phyloP scores from a whole-genome alignment of 2,113 vertebrate genomes.

The Semicossyphus pulcher region DNA sequence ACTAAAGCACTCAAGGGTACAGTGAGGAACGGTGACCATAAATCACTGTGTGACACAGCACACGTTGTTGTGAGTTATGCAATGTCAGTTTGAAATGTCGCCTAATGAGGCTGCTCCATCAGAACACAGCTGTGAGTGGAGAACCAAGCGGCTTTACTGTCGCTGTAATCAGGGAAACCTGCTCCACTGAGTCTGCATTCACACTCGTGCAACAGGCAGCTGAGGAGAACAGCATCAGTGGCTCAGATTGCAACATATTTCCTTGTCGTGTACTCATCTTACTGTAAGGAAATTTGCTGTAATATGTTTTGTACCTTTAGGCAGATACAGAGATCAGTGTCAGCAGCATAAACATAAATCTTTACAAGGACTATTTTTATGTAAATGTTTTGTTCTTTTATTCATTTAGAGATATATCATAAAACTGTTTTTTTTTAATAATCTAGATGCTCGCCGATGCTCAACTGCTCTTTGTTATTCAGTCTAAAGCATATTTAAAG shows the following conservation, averaged over 20 bases:
- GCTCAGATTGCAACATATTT: conserved; percentile 8
- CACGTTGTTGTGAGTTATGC: conserved; percentile 56
- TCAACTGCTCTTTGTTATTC: no score
- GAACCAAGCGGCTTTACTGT: conserved; percentile 39
- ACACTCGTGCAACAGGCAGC: conserved; percentile 27
- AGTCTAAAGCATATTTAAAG: no score
- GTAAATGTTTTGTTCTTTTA: no score
- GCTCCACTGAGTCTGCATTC: conserved; percentile 33
- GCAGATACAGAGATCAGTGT: no score
- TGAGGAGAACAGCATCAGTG: not conserved
- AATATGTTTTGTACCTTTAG: not conserved
- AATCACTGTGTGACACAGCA: conserved; percentile 67
- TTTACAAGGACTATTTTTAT: no score
- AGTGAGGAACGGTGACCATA: conserved; percentile 68
- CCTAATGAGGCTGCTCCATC: conserved; percentile 68
- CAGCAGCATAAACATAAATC: no score
- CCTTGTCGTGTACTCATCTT: no score
- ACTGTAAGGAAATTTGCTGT: no score
- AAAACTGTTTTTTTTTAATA: no score
- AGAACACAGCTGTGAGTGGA: conserved; percentile 45
- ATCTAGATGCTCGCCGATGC: no score
- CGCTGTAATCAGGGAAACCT: conserved; percentile 44
- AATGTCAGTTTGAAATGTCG: conserved; percentile 68
- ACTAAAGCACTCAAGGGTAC: conserved; percentile 60
- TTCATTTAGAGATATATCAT: no score